Base-by-base conservation (phyloP, 2,797 vertebrate genomes). In the Microchirus variegatus region DNA sequence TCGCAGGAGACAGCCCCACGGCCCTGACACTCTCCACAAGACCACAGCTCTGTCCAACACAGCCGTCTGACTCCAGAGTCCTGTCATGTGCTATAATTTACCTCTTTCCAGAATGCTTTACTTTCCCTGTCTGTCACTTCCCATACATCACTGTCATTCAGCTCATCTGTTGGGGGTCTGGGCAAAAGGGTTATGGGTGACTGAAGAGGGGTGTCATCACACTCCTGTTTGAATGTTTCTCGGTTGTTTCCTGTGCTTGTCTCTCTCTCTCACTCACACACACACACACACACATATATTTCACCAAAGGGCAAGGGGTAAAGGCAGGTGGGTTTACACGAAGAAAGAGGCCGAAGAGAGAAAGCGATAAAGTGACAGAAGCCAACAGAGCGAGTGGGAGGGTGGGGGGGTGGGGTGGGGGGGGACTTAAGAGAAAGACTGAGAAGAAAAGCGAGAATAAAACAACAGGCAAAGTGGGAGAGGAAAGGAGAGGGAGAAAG, bases 31-130 rank as follows among this genome's bases (percentile, higher is more conserved):
- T 73, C 61, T 71, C 70, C 84, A 81, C 62, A 72, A 77, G 77
- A 82, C 75, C 72, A 43, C 41, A 35, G 47, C 53, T 73, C 72
- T 54, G 70, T 78, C 84, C 73, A 78, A 68, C 58, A 47, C 63
- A 53, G 57, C 46, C 49, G 73, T 73, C 63, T 59, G 59, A 43
- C 73, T 88, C 79, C 78, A 86, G 72, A 87, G 71, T 82, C 69
- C 83, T 86, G 86, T 85, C 85, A 88, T 81, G 73, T 78, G 82
- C 78, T 80, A 76, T 83, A 82, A 88, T 87, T 78, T 82, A 64
- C 52, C 74, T 78, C 46, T 81, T 67, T 83, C 73, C 75, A 83
- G 56, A 80, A 78, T 44, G 54, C 67, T 73, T 81, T 63, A 61
- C 80, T 66, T 82, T 85, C 75, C 72, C 59, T 83, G 76, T 74